Percentiles rank a stretch among this genome's conserved stretches.
These are phyloP conservation scores for Frieseomelitta varia DNA, from an alignment of 1,140 invertebrate species.

Conservation along the genomic window DNA sequence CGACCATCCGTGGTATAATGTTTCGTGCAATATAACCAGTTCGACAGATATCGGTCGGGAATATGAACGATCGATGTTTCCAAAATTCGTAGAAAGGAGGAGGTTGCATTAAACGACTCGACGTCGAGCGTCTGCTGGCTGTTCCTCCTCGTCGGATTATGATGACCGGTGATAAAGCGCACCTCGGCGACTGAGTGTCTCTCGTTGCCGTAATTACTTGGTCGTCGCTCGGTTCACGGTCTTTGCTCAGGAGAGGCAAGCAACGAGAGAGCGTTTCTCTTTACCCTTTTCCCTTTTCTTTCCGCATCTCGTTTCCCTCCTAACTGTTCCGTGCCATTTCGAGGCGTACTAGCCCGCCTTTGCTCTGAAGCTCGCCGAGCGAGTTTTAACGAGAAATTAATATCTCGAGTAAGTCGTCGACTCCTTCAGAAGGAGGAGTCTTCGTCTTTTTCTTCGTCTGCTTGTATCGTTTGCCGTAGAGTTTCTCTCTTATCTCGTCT, in stretches of 20 bases:
- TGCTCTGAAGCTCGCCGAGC: conserved; percentile 48
- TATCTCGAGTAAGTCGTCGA: conserved; percentile 61
- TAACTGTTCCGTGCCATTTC: conserved; percentile 40
- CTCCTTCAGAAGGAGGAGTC: conserved; percentile 43
- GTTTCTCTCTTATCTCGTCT: too few species aligned
- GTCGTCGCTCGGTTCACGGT: conserved; percentile 46
- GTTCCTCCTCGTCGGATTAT: conserved; percentile 33
- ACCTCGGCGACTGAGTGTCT: conserved; percentile 47
- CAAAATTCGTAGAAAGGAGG: not conserved
- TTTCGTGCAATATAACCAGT: not conserved
- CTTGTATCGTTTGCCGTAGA: conserved; percentile 6
- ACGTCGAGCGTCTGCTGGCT: not conserved
- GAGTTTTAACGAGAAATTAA: conserved; percentile 70
- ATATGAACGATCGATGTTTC: not conserved
- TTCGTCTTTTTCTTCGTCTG: conserved; percentile 19
- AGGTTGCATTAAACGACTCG: not conserved
- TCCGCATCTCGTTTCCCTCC: conserved; percentile 4
- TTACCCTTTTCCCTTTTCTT: conserved; percentile 10
- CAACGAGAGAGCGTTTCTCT: conserved; percentile 48
- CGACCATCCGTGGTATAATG: too few species aligned
- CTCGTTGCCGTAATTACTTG: conserved; percentile 59
- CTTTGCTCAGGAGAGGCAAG: conserved; percentile 42
- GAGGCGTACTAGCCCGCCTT: conserved; percentile 33
- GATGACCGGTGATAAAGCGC: conserved; percentile 62
- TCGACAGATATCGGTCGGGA: too few species aligned